Conservation (phyloP, 1,140 invertebrate species). For the Acromyrmex charruanus region DNA sequence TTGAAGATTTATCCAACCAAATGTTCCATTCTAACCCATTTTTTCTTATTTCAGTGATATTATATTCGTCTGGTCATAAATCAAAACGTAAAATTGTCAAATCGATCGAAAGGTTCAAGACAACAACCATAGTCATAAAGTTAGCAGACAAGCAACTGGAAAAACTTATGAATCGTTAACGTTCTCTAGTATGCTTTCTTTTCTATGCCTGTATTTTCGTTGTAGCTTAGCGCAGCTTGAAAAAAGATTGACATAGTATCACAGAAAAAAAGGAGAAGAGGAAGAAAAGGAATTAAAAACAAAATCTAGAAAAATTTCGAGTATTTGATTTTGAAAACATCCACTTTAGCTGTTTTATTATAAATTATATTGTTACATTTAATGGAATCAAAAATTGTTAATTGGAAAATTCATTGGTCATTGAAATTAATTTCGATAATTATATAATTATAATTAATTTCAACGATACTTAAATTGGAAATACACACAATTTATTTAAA, state of each 20-base stretch:
- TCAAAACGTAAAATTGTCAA: constrained; percentile 20
- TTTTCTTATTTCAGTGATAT: neutral
- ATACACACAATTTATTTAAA: neutral
- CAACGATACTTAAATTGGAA: no score
- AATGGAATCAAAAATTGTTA: neutral
- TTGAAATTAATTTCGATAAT: neutral
- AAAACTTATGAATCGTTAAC: constrained; percentile 11
- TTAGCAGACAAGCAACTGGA: constrained; percentile 14
- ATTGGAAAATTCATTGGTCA: neutral
- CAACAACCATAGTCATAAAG: neutral
- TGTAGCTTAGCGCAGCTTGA: neutral
- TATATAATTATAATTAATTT: no score
- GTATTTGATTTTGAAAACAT: neutral
- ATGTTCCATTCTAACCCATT: neutral
- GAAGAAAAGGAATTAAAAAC: neutral
- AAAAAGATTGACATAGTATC: neutral
- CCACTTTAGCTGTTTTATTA: neutral
- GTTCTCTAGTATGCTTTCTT: constrained; percentile 8
- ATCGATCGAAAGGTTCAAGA: constrained; percentile 20
- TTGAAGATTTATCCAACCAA: constrained; percentile 15
- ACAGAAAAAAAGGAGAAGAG: neutral
- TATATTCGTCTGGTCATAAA: constrained; percentile 17
- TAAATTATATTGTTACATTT: neutral
- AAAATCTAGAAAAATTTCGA: neutral
- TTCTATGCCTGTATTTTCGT: neutral